Conservation (phyloP, 2,797 vertebrate species). For the Tapera naevia region DNA sequence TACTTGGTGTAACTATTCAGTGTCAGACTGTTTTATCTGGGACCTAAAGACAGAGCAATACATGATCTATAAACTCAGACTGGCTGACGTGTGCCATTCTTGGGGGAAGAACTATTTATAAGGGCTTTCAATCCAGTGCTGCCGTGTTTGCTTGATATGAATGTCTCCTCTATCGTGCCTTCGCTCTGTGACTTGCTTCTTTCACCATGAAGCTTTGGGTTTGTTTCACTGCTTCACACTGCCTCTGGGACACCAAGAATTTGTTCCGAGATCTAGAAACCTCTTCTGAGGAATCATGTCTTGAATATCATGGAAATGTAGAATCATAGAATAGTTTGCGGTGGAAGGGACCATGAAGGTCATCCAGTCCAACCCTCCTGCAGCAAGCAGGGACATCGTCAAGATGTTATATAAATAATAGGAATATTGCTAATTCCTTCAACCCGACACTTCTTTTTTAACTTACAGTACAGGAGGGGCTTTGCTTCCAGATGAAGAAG, state of each 20-base stretch:
- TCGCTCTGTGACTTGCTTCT: background rate
- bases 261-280: background rate
- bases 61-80: accelerated
- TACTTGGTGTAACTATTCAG: background rate
- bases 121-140: background rate
- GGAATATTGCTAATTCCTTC: background rate
- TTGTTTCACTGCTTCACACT: background rate
- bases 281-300: background rate
- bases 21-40: background rate
- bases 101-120: background rate
- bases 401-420: background rate
- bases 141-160: background rate
- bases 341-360: no score
- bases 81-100: background rate
- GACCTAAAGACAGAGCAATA: background rate
- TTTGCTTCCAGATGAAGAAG: background rate
- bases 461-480: background rate
- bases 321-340: no score
- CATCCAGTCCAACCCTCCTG: no score
- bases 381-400: no score
- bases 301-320: background rate
- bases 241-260: background rate
- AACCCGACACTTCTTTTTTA: background rate
- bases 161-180: background rate
- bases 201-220: background rate